These are phyloP conservation scores for Xenus cinereus DNA, from an alignment of 2,113 vertebrate genomes.

Conservation along the genomic window DNA sequence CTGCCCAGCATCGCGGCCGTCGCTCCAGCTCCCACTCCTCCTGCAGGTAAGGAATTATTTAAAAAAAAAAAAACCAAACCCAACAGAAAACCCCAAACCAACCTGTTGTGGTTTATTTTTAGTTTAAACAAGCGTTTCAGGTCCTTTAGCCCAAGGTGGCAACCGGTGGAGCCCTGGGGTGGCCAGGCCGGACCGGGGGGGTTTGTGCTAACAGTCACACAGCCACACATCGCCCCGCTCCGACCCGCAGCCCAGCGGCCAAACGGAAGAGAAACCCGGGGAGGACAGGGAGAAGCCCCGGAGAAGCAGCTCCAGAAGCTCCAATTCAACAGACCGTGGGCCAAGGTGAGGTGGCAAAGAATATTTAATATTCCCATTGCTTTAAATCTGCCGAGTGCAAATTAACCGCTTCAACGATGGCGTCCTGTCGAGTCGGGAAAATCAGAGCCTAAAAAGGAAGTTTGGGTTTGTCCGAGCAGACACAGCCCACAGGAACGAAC, in stretches of 20 bases:
- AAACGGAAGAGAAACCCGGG: accelerated
- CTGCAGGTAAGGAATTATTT: neutral
- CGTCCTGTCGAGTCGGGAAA: neutral
- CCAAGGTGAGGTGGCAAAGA: neutral
- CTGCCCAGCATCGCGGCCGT: neutral
- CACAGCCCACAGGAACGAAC: accelerated
- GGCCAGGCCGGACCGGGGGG: neutral
- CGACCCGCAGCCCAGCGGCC: neutral
- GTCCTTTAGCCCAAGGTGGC: neutral
- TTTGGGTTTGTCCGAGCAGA: neutral
- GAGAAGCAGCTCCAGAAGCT: neutral
- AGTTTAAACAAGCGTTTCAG: accelerated
- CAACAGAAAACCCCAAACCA: too few relatives aligned
- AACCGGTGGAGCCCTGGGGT: accelerated
- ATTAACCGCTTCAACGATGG: neutral
- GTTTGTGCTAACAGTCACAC: constrained; percentile 7
- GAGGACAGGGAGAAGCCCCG: neutral
- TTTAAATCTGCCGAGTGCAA: neutral
- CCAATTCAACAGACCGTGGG: neutral
- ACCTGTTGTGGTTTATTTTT: accelerated
- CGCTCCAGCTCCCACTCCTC: neutral
- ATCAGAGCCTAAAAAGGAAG: neutral
- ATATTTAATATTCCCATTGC: neutral
- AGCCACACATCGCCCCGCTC: neutral
- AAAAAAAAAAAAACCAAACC: too few relatives aligned